Percentiles rank a stretch among this genome's conserved stretches.
Evolutionary conservation across 2,888 invertebrate species (phyloP).

Genomic region (Lasioglossum zephyrum): DNA sequence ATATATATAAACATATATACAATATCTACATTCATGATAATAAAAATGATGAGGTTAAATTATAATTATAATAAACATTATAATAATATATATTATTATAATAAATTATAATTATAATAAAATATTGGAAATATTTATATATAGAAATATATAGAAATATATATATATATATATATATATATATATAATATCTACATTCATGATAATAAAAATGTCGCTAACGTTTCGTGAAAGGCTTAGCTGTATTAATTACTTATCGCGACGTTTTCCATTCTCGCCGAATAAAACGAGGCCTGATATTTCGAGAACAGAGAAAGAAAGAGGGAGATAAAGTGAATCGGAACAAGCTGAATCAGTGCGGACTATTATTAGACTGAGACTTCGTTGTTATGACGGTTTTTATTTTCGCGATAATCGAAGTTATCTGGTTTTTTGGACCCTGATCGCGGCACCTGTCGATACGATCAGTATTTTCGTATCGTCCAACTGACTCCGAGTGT

Average conservation of each 20-base stretch:
- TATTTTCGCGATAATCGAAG: background rate
- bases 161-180: too few relatives aligned
- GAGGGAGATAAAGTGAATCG: background rate
- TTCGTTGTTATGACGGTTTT: background rate
- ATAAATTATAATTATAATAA: too few relatives aligned
- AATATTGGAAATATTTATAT: too few relatives aligned
- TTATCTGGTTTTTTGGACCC: constrained; percentile 46
- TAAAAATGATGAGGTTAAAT: too few relatives aligned
- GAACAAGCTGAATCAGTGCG: background rate
- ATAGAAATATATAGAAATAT: too few relatives aligned
- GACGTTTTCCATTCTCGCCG: background rate
- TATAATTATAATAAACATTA: too few relatives aligned
- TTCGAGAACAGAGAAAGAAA: background rate
- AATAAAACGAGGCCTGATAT: background rate
- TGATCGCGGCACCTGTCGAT: constrained; percentile 48
- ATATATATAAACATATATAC: too few relatives aligned
- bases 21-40: too few relatives aligned
- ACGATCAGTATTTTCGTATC: constrained; percentile 47
- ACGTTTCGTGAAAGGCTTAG: background rate
- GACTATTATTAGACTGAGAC: background rate
- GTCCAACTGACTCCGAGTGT: constrained; percentile 13
- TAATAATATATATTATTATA: too few relatives aligned
- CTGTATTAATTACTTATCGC: too few relatives aligned
- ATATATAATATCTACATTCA: too few relatives aligned
- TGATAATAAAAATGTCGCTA: too few relatives aligned